Evolutionary conservation across 2,888 invertebrate genomes (phyloP).

Genomic region (Dolichomitus sp.): DNA sequence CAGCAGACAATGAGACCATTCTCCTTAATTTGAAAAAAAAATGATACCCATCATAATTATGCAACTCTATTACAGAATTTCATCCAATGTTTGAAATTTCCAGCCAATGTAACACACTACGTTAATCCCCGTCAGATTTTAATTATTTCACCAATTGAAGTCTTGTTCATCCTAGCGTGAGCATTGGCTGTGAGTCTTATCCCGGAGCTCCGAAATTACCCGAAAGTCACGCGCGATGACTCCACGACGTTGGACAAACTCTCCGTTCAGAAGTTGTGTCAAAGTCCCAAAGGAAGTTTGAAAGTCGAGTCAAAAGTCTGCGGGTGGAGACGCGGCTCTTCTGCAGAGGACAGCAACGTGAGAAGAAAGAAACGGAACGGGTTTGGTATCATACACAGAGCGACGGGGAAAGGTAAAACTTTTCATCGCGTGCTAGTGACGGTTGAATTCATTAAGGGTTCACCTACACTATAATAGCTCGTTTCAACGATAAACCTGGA

Average conservation of each 20-base stretch:
- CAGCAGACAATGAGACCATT: no score
- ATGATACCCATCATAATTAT: no score
- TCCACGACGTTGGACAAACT: background rate
- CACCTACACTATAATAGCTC: background rate
- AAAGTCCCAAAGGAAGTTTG: conserved; percentile 13
- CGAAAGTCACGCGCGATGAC: background rate
- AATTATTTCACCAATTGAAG: no score
- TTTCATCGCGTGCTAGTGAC: conserved; percentile 62
- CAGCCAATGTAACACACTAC: no score
- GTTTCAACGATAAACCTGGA: conserved; percentile 36
- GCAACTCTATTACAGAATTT: no score
- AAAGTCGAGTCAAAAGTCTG: conserved; percentile 52
- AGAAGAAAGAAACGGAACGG: conserved; percentile 32
- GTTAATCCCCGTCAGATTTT: no score
- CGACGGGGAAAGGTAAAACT: conserved; percentile 48
- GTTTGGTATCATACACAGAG: background rate
- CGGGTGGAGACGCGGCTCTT: conserved; percentile 5
- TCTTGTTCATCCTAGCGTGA: no score
- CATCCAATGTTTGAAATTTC: no score
- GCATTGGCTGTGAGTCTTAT: no score
- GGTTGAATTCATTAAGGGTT: conserved; percentile 64
- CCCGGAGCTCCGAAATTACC: background rate
- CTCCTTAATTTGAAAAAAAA: no score
- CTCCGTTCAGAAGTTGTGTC: conserved; percentile 31
- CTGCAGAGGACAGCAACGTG: conserved; percentile 22